Percentiles rank a stretch among this genome's conserved stretches.
Evolutionary conservation across 2,888 invertebrate genomes (phyloP).

Genomic region (Synergus japonicus): DNA sequence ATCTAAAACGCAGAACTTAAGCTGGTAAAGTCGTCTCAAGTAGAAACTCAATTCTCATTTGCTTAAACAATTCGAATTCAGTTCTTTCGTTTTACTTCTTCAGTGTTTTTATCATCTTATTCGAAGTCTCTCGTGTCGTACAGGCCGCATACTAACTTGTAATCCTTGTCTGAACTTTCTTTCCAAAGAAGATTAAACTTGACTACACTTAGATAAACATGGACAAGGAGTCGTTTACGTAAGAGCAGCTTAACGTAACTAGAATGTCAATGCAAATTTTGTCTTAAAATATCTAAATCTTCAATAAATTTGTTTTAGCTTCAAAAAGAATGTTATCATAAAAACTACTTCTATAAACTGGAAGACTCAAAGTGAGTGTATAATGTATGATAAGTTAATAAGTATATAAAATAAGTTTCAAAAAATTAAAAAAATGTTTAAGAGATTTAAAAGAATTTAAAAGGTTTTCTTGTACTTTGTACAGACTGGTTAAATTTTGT

Average conservation of each 20-base stretch:
- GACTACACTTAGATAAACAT: conserved; percentile 1
- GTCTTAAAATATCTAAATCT: no score
- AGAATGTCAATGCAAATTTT: no score
- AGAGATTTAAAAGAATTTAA: background rate
- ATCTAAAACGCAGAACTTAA: conserved; percentile 7
- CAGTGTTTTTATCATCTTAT: background rate
- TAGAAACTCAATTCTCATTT: conserved; percentile 14
- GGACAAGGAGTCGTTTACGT: conserved; percentile 3
- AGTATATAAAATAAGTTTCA: no score
- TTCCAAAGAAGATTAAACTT: conserved; percentile 34
- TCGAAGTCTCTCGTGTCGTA: background rate
- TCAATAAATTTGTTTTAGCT: no score
- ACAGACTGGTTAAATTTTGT: conserved; percentile 46
- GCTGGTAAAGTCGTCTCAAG: background rate
- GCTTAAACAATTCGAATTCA: background rate
- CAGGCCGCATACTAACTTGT: background rate
- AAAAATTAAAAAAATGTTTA: background rate
- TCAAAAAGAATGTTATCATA: no score
- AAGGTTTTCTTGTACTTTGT: background rate
- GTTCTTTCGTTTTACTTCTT: background rate
- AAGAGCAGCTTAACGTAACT: conserved; percentile 8
- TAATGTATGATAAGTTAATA: no score
- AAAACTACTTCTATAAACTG: no score
- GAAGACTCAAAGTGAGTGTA: no score
- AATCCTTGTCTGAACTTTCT: conserved; percentile 5